Evolutionary conservation across 2,888 invertebrate genomes (phyloP), one percentile per base, ranked within the genome.

Genomic region (Tachystola acroxantha): DNA sequence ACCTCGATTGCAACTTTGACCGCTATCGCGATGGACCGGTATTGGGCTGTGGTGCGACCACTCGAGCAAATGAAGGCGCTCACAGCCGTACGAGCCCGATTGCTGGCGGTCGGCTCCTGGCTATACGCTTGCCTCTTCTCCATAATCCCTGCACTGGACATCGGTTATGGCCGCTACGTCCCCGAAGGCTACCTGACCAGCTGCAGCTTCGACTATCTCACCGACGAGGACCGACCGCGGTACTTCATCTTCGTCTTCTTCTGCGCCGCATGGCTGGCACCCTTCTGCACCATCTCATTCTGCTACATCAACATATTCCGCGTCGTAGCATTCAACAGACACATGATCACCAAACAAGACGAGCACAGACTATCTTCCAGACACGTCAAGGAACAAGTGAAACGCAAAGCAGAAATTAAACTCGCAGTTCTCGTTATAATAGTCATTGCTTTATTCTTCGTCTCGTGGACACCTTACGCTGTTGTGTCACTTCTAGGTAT

Each of bases 201-300:
- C 54, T 96, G 96, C 75, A 93, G 95, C 57, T 96, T 94, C 64
- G 95, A 96, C 71, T 96, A 96, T 60, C 87, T 96, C 32, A 91
- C 93, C 1, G 89, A 90, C n/a, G 89, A 90, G 36, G 57, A 73
- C 0, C 63, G 69, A 0, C 90, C 90, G 1, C 89, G 90, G 33
- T 87, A 89, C 40, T 96, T 93, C 63, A 94, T 95, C 60, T 89
- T 94, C 48, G 67, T 89, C 3, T 93, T 93, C 65, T 94, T 94
- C 67, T 88, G 91, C 24, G 93, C 91, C 1, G 95, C 91, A 30
- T 96, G 92, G 91, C 87, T 92, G 1, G 64, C 92, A 1, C 96
- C 96, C 0, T 88, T 96, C 43, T 58, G 77, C 22, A 80, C 92
- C 7, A 95, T 96, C 31, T 76, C 90, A 3, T 92, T 90, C 64